Evolutionary conservation across 2,888 invertebrate species (phyloP), one percentile per base, ranked within the genome.

Genomic region (Notocelia uddmanniana): DNA sequence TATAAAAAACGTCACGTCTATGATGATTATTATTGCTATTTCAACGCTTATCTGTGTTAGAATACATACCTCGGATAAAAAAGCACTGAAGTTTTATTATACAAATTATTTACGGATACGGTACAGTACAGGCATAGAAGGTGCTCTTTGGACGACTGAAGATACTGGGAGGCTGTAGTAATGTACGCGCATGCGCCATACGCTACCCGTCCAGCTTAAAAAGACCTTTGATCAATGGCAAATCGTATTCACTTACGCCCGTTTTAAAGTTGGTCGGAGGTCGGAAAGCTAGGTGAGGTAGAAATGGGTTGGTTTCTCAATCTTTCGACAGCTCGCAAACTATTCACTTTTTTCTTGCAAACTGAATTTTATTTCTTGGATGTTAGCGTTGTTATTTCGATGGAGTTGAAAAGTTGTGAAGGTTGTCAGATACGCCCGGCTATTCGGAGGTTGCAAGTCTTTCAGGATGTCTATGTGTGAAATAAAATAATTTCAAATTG

Each of bases 31-130:
- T n/a, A n/a, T 5, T 41, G 13, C 31, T 31, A 31, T 15, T 45
- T 45, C n/a, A n/a, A 5, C 13, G 15, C 5, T 13, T 45, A 1
- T 8, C 6, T n/a, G 45, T 45, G 45, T 15, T 13, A n/a, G 45
- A 45, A 8, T 45, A 31, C 69, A 48, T 69, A 71, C 71, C 71
- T 66, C 66, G 64, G 31, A 41, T 41, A 19, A 71, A n/a, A 60
- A 55, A 19, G 62, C 58, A 59, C 21, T 66, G 59, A 71, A 60
- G 59, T 71, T 71, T 71, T 41, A 52, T 71, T 70, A 55, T 67
- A 55, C 9, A 54, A 67, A 64, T 50, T 21, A 8, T 50, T 50
- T 41, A 41, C 59, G 31, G 18, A n/a, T n/a, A 60, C 26, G 19
- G 26, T 37, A 48, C 9, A n/a, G 52, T 31, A 67, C 71, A 67